A percentile compares a stretch with the other conserved stretches of the same genome.
phyloP scores from a whole-genome alignment of 1,140 invertebrate genomes.

The Lepidurus apus region DNA sequence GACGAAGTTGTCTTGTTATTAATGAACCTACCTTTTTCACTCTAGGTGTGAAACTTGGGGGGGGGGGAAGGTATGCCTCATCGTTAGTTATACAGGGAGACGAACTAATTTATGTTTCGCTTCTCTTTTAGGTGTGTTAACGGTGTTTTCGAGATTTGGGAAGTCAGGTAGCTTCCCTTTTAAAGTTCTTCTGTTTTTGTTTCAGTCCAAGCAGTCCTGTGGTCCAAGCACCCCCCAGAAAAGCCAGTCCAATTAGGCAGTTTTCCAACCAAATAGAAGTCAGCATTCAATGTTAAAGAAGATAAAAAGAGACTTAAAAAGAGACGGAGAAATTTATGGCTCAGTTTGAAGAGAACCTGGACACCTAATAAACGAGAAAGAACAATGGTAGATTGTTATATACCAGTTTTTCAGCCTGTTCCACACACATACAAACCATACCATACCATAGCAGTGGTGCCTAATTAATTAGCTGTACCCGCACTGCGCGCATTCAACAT shows the following conservation, averaged over 20 bases:
- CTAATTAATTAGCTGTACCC: conserved; percentile 19
- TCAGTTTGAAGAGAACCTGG: neutral
- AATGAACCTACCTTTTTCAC: neutral
- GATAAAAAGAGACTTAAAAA: neutral
- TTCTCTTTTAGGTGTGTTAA: neutral
- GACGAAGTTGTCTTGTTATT: neutral
- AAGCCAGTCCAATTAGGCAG: conserved; percentile 2
- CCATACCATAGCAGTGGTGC: neutral
- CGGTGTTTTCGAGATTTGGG: neutral
- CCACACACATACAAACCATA: neutral
- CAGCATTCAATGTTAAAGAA: neutral
- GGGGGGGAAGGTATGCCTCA: too few species aligned
- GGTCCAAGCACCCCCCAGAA: too few species aligned
- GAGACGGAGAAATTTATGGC: neutral
- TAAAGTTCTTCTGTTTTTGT: too few species aligned
- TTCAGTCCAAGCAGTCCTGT: too few species aligned
- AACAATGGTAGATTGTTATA: neutral
- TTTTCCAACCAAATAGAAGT: neutral
- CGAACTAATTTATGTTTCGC: neutral
- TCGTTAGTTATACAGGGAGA: neutral
- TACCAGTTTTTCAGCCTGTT: neutral
- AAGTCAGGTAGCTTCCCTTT: neutral
- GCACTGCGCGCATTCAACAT: neutral
- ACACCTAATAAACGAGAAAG: neutral
- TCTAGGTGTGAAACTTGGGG: conserved; percentile 6